Evolutionary conservation across 2,797 vertebrate species (phyloP).

Genomic region (Fundulus diaphanus): DNA sequence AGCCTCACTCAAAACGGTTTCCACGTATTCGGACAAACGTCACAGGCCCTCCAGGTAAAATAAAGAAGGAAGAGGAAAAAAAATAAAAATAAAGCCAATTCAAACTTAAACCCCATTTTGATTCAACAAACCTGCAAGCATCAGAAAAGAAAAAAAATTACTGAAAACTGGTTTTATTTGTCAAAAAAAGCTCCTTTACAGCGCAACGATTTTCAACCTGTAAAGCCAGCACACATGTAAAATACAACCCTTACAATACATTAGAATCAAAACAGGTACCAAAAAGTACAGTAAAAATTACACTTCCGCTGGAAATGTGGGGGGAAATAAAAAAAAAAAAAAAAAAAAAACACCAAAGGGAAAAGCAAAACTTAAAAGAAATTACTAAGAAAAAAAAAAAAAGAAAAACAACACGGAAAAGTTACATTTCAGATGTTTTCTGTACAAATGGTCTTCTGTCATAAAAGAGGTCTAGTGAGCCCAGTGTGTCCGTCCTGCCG

Average conservation of each 20-base stretch:
- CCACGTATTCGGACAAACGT: background rate
- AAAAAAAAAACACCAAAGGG: constrained; percentile 73
- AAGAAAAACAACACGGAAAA: constrained; percentile 89
- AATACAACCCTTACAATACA: constrained; percentile 99
- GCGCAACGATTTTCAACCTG: constrained; percentile 87
- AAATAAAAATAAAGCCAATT: background rate
- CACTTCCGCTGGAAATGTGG: constrained; percentile 99
- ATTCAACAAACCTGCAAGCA: constrained; percentile 60
- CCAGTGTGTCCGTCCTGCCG: constrained; percentile 65
- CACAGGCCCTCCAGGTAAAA: constrained; percentile 12
- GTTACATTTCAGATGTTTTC: constrained; percentile 92
- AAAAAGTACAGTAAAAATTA: constrained; percentile 99
- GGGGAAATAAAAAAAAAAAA: constrained; percentile 77
- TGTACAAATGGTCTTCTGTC: constrained; percentile 93
- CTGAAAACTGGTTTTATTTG: constrained; percentile 93
- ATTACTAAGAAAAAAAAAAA: constrained; percentile 65
- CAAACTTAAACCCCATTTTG: constrained; percentile 35
- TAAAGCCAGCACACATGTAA: constrained; percentile 99
- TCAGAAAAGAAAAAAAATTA: constrained; percentile 64
- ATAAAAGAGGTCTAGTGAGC: constrained; percentile 77
- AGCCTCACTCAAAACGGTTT: constrained; percentile 4
- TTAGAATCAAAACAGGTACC: constrained; percentile 99
- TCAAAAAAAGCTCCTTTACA: constrained; percentile 93
- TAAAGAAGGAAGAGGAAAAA: background rate
- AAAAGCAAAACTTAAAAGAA: constrained; percentile 69